Evolutionary conservation across 2,888 invertebrate genomes (phyloP).

Genomic region (Drosophila anomalata): DNA sequence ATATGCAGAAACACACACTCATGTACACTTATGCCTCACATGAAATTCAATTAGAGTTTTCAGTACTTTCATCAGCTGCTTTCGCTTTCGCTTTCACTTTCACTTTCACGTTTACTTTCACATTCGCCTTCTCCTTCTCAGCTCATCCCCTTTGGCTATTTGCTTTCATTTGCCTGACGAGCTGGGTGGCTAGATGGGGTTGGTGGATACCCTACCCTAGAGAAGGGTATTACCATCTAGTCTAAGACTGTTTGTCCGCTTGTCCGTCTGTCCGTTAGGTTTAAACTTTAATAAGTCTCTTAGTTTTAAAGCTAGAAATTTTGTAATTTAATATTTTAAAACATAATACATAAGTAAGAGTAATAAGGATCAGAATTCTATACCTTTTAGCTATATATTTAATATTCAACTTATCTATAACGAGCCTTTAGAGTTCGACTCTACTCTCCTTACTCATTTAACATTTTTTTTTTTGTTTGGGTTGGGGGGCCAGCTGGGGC

Average conservation of each 20-base stretch:
- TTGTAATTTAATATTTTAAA: too few species aligned
- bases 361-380: too few species aligned
- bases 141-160: constrained; percentile 10
- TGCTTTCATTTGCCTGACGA: constrained; percentile 57
- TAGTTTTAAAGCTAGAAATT: too few species aligned
- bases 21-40: constrained; percentile 1
- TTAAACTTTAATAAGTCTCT: too few species aligned
- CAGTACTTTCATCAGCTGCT: constrained; percentile 60
- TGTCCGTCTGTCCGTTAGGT: too few species aligned
- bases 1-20: constrained; percentile 23
- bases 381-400: too few species aligned
- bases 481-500: constrained; percentile 36
- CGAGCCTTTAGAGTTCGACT: neutral
- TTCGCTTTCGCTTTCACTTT: constrained; percentile 2
- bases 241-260: neutral
- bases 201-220: neutral
- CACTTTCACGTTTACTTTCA: neutral
- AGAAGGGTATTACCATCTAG: neutral
- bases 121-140: constrained; percentile 6
- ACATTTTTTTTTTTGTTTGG: neutral
- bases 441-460: neutral
- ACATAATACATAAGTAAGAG: too few species aligned
- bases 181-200: neutral
- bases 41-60: constrained; percentile 71
- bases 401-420: neutral